phyloP scores from a whole-genome alignment of 2,888 invertebrate species.

The Mimumesa dahlbomi region DNA sequence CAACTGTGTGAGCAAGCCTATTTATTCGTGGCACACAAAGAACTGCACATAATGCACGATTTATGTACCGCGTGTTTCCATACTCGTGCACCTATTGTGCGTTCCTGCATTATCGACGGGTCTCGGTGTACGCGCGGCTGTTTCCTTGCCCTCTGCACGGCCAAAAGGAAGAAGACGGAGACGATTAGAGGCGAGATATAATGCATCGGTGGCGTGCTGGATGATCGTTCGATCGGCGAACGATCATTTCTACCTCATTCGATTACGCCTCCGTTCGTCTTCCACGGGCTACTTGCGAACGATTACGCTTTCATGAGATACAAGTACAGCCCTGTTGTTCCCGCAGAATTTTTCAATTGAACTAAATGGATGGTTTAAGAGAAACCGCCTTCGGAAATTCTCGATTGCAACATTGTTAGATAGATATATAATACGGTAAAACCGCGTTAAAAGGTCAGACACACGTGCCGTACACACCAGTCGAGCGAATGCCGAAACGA shows the following conservation, averaged over 20 bases:
- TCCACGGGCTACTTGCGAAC: slow-evolving; percentile 13
- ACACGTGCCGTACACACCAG: too few relatives aligned
- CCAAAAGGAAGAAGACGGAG: neutral
- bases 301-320: slow-evolving; percentile 27
- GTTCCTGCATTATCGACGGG: slow-evolving; percentile 44
- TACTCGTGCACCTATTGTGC: slow-evolving; percentile 50
- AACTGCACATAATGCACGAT: slow-evolving; percentile 58
- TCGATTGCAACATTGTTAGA: too few relatives aligned
- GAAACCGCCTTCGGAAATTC: too few relatives aligned
- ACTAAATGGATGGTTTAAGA: too few relatives aligned
- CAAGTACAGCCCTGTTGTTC: too few relatives aligned
- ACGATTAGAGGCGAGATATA: slow-evolving; percentile 27
- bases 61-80: slow-evolving; percentile 59
- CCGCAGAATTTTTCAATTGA: too few relatives aligned
- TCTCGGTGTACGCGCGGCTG: slow-evolving; percentile 20
- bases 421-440: too few relatives aligned
- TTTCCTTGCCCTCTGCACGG: neutral
- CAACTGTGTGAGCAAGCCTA: slow-evolving; percentile 41
- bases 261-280: slow-evolving; percentile 28
- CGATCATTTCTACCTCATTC: slow-evolving; percentile 31
- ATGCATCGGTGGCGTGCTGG: slow-evolving; percentile 32
- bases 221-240: slow-evolving; percentile 29
- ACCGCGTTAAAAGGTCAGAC: too few relatives aligned
- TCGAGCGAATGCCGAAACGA: too few relatives aligned
- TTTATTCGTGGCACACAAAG: slow-evolving; percentile 54